Evolutionary conservation across 2,797 vertebrate species (phyloP), one percentile per base, ranked within the genome.

Genomic region (Streptopelia turtur): DNA sequence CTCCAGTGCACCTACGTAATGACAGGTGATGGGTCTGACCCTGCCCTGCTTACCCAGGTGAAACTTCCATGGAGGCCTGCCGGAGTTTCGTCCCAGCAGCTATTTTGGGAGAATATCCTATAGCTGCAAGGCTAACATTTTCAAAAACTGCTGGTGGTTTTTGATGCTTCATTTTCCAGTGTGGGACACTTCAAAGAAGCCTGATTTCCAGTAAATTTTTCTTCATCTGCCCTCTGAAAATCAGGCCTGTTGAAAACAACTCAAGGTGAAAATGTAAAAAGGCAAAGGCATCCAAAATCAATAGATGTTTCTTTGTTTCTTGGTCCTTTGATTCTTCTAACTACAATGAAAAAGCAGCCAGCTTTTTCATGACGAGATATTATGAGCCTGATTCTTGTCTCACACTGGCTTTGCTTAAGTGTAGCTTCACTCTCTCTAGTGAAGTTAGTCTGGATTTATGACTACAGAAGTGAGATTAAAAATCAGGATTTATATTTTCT

Each of bases 401-500:
- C 69, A 53, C 52, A 39, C 37, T 13, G 3, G 37, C 83, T 93
- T 92, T 69, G 63, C 50, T 52, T 68, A 56, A 71, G 53, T 47
- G 24, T 71, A 72, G 37, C 63, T 90, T 91, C 90, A 76, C 72
- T 87, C 10, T n/a, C 30, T 69, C 8, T 56, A 47, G 69, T 89
- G 89, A 49, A 92, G 33, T 89, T 81, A 90, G 9, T 93, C 74
- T 91, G 83, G 43, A 74, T 87, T 86, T 87, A 28, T 64, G 72
- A 82, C 41, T 88, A 37, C 31, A 39, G 25, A 76, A 61, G 78
- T 95, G 87, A 95, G 82, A 91, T 70, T 82, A 71, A 96, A 94
- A 91, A 91, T 82, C 76, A 93, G 66, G 56, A 86, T 83, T 88
- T 93, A n/a, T 90, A 70, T 90, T 97, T 97, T 97, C 97, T 96